A percentile compares a stretch with the other conserved stretches of the same genome.
These are phyloP conservation scores for Bombus superbus DNA, from an alignment of 1,140 invertebrate species.

Conservation along the genomic window DNA sequence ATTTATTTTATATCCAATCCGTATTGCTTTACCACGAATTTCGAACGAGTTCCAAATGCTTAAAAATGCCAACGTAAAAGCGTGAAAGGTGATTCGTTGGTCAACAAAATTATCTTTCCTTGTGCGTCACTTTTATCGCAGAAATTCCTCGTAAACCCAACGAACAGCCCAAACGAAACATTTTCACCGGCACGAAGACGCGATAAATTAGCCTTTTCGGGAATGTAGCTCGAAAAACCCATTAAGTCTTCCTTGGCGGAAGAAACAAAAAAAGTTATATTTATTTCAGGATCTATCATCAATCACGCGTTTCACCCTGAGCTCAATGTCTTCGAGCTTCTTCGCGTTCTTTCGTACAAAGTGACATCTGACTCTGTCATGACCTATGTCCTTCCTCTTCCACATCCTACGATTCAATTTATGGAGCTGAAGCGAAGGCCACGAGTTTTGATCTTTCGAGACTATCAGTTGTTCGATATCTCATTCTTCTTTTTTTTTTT, in stretches of 20 bases:
- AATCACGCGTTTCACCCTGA: slow-evolving; percentile 53
- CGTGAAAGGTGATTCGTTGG: too few relatives aligned
- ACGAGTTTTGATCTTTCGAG: not conserved
- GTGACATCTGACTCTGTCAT: slow-evolving; percentile 33
- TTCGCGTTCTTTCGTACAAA: slow-evolving; percentile 26
- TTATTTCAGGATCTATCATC: slow-evolving; percentile 59
- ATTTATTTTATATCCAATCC: too few relatives aligned
- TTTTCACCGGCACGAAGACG: slow-evolving; percentile 33
- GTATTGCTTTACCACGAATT: not conserved
- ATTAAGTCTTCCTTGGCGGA: slow-evolving; percentile 19
- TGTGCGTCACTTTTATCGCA: slow-evolving; percentile 17
- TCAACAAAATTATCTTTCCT: not conserved
- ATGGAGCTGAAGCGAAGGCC: not conserved
- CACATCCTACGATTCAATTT: slow-evolving; percentile 47
- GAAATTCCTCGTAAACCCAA: not conserved
- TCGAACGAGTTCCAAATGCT: too few relatives aligned
- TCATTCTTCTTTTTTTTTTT: not conserved
- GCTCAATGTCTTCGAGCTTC: slow-evolving; percentile 40
- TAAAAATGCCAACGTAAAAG: not conserved
- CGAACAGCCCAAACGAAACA: not conserved
- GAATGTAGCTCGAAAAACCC: slow-evolving; percentile 47
- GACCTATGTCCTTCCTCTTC: slow-evolving; percentile 2
- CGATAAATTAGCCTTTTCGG: slow-evolving; percentile 44
- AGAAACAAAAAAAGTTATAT: slow-evolving; percentile 31
- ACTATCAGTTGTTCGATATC: not conserved